phyloP scores from a whole-genome alignment of 2,888 invertebrate species.

The Philopedon plagiatum region DNA sequence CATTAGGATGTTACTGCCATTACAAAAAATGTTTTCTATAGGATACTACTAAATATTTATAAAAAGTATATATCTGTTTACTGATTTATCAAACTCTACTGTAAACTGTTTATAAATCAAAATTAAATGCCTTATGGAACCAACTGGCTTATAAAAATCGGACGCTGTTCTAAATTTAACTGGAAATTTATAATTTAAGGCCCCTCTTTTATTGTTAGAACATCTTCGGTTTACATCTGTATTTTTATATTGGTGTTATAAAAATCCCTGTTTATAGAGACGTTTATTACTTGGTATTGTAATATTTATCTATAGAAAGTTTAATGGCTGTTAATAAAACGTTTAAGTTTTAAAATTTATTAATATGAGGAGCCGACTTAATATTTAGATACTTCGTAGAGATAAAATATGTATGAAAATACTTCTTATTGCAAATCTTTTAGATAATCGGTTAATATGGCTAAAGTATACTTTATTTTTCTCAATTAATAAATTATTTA shows the following conservation, averaged over 20 bases:
- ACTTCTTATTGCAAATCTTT: too few species aligned
- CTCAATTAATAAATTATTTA: too few species aligned
- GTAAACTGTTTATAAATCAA: slow-evolving; percentile 31
- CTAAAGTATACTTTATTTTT: too few species aligned
- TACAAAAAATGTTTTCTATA: too few species aligned
- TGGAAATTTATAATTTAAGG: slow-evolving; percentile 16
- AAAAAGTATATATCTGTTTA: slow-evolving; percentile 8
- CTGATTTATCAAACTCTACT: slow-evolving; percentile 3
- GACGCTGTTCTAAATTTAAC: slow-evolving; percentile 22
- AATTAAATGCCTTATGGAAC: slow-evolving; percentile 32
- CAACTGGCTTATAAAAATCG: slow-evolving; percentile 27
- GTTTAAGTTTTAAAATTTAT: slow-evolving; percentile 1
- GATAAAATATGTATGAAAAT: too few species aligned
- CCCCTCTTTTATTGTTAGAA: slow-evolving; percentile 17
- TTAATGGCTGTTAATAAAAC: slow-evolving; percentile 13
- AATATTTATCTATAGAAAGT: slow-evolving; percentile 3
- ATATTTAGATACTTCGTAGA: too few species aligned
- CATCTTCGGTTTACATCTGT: slow-evolving; percentile 15
- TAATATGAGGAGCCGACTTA: neutral
- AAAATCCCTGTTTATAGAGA: slow-evolving; percentile 11
- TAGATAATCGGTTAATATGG: too few species aligned
- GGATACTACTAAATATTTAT: slow-evolving; percentile 13
- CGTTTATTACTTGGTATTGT: slow-evolving; percentile 16
- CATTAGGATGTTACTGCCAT: too few species aligned
- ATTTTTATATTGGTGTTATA: slow-evolving; percentile 23